Evolutionary conservation across 2,888 invertebrate genomes (phyloP).

Genomic region (Scaptomyza tumidula): DNA sequence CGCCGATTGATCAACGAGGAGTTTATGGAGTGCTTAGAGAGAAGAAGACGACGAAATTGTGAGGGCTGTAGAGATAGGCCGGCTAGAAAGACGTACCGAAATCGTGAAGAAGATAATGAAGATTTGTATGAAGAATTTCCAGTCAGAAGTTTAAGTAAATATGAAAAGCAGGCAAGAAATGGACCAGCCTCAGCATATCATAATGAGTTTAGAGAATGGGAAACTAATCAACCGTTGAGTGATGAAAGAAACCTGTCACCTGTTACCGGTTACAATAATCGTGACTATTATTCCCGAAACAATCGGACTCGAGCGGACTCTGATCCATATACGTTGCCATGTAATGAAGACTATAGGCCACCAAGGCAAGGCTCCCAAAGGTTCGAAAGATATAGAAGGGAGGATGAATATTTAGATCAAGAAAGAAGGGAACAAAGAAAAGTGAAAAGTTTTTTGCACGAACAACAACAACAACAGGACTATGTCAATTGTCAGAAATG

Average conservation of each 20-base stretch:
- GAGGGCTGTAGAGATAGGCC: background rate
- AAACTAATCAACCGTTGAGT: background rate
- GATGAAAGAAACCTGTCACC: background rate
- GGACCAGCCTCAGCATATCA: background rate
- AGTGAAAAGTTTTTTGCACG: too few species aligned
- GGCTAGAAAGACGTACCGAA: background rate
- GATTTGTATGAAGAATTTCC: background rate
- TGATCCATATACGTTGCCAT: background rate
- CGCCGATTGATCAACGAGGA: background rate
- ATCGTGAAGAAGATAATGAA: background rate
- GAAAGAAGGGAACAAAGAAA: background rate
- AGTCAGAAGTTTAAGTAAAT: background rate
- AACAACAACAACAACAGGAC: too few species aligned
- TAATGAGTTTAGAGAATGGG: background rate
- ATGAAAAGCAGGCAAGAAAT: background rate
- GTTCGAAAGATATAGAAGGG: background rate
- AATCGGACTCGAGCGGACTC: background rate
- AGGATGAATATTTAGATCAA: background rate
- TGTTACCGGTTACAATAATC: background rate
- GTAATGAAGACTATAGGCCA: background rate
- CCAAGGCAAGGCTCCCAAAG: background rate
- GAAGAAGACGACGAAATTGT: background rate
- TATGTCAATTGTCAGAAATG: background rate
- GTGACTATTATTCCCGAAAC: background rate
- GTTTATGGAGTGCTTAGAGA: background rate